Evolutionary conservation across 53 echinoderm and acorn worm species (phyloP).

Genomic region (Mesocentrotus franciscanus): DNA sequence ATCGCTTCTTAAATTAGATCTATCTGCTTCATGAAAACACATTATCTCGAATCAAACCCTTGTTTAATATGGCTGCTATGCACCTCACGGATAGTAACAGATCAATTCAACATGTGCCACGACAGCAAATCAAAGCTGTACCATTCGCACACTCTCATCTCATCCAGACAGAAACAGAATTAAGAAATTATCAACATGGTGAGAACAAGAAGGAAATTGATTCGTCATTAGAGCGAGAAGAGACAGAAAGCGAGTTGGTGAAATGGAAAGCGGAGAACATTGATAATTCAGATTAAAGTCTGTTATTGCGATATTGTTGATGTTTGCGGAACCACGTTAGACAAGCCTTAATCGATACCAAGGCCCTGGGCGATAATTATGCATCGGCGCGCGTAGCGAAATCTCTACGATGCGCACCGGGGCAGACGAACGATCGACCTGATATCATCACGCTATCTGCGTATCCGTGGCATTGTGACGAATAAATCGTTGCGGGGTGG

Average conservation of each 20-base stretch:
- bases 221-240: conserved; percentile 32
- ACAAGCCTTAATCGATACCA: conserved; percentile 62
- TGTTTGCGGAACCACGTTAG: conserved; percentile 69
- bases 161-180: not conserved
- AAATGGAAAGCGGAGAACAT: conserved; percentile 34
- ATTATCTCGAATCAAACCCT: not conserved
- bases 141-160: not conserved
- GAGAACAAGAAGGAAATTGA: conserved; percentile 35
- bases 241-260: conserved; percentile 39
- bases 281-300: conserved; percentile 60
- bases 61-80: not conserved
- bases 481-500: conserved; percentile 65
- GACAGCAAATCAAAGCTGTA: not conserved
- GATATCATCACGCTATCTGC: conserved; percentile 38
- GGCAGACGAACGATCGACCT: conserved; percentile 25
- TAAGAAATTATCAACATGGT: conserved; percentile 6
- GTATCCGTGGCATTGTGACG: conserved; percentile 40
- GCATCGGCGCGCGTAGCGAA: conserved; percentile 63
- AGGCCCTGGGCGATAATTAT: conserved; percentile 61
- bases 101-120: conserved; percentile 47
- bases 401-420: conserved; percentile 36
- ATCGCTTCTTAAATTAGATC: not conserved
- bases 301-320: conserved; percentile 64
- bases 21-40: not conserved
- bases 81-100: not conserved